Percentiles rank a stretch among this genome's conserved stretches.
Evolutionary conservation across 1,140 invertebrate genomes (phyloP).

Genomic region (Solenopsis fugax): DNA sequence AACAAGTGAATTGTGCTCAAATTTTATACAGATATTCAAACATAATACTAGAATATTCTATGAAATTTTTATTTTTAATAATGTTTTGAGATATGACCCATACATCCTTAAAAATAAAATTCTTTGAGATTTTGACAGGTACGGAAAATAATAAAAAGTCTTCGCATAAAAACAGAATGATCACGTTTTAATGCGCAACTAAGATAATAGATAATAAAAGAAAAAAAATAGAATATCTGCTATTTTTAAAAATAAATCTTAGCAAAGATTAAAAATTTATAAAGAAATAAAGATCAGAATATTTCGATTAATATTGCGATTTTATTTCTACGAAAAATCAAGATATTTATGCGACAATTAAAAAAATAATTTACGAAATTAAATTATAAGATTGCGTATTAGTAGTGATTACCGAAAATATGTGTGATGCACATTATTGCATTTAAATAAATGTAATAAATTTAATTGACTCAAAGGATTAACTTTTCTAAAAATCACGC

Average conservation of each 20-base stretch:
- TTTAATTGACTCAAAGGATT: constrained; percentile 4
- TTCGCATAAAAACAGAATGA: neutral
- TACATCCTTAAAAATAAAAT: neutral
- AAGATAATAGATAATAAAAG: neutral
- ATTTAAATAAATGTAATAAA: constrained; percentile 17
- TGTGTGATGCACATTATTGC: neutral
- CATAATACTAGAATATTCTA: no score
- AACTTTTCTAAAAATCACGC: neutral
- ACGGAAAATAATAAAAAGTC: neutral
- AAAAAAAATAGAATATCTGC: neutral
- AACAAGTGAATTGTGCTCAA: no score
- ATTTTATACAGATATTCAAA: no score
- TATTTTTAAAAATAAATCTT: neutral
- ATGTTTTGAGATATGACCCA: no score
- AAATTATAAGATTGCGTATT: neutral
- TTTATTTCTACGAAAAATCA: neutral
- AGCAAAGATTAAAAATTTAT: neutral
- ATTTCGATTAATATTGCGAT: neutral
- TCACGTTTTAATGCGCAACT: neutral
- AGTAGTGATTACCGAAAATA: neutral
- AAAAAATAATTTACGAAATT: neutral
- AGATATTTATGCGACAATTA: neutral
- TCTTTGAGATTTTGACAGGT: constrained; percentile 6
- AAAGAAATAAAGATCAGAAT: neutral
- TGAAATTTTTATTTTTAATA: no score